These are phyloP conservation scores for Drosophila seguyi DNA, from an alignment of 1,140 invertebrate species.

Conservation along the genomic window DNA sequence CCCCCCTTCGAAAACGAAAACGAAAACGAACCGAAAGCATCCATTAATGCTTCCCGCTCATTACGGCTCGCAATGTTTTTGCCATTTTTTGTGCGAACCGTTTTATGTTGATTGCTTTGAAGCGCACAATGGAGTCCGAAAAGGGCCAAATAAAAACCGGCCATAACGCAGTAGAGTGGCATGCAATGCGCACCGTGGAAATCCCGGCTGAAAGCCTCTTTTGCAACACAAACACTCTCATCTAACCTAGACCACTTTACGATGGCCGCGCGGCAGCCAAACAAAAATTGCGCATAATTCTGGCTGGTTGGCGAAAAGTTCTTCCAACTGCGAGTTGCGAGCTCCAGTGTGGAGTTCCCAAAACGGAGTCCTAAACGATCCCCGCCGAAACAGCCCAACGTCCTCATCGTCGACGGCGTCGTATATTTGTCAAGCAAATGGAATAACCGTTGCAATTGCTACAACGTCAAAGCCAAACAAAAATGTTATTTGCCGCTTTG, in stretches of 20 bases:
- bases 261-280: slow-evolving; percentile 57
- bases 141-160: slow-evolving; percentile 24
- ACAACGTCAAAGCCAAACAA: slow-evolving; percentile 82
- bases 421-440: slow-evolving; percentile 83
- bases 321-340: slow-evolving; percentile 37
- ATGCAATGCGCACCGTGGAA: slow-evolving; percentile 39
- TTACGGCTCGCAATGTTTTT: slow-evolving; percentile 43
- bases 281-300: slow-evolving; percentile 81
- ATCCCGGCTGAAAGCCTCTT: slow-evolving; percentile 60
- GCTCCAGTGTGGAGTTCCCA: slow-evolving; percentile 4
- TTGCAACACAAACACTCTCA: slow-evolving; percentile 47
- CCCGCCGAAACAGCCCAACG: slow-evolving; percentile 10
- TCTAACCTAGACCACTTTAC: slow-evolving; percentile 63
- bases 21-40: slow-evolving; percentile 12
- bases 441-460: slow-evolving; percentile 82
- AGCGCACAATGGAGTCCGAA: slow-evolving; percentile 41
- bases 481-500: slow-evolving; percentile 83
- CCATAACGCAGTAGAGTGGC: slow-evolving; percentile 20
- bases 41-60: slow-evolving; percentile 30
- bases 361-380: slow-evolving; percentile 54
- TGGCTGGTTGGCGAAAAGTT: slow-evolving; percentile 68
- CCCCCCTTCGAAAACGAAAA: slow-evolving; percentile 4
- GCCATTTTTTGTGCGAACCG: slow-evolving; percentile 32
- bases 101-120: slow-evolving; percentile 72
- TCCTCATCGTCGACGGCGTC: slow-evolving; percentile 14